A percentile compares a stretch with the other conserved stretches of the same genome.
These are phyloP conservation scores for Thalpophila matura DNA, from an alignment of 2,888 invertebrate genomes.

Conservation along the genomic window DNA sequence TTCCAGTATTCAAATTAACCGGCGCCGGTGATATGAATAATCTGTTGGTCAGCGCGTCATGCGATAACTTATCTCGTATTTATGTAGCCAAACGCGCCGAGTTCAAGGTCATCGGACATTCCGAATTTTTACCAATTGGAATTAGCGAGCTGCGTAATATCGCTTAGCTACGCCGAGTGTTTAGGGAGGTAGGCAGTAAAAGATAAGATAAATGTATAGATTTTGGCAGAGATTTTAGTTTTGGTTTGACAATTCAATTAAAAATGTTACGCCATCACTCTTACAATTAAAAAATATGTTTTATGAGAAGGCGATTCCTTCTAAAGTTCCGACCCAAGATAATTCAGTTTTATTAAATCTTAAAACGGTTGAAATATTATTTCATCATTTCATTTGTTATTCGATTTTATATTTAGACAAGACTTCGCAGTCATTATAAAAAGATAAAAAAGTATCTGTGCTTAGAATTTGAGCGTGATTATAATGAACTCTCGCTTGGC, in stretches of 20 bases:
- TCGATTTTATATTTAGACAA: background rate
- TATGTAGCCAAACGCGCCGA: constrained; percentile 53
- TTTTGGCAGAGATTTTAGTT: background rate
- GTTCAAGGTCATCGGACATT: constrained; percentile 57
- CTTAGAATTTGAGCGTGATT: no score
- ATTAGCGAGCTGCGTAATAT: no score
- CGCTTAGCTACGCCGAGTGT: no score
- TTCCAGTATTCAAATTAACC: constrained; percentile 23
- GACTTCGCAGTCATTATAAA: no score
- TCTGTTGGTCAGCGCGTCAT: constrained; percentile 52
- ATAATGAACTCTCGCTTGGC: no score
- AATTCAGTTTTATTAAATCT: background rate
- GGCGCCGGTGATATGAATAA: constrained; percentile 46
- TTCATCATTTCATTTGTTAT: background rate
- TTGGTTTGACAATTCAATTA: constrained; percentile 15
- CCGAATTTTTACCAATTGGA: constrained; percentile 46
- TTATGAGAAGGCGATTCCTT: no score
- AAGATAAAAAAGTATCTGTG: no score
- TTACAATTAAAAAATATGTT: no score
- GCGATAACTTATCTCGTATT: constrained; percentile 59
- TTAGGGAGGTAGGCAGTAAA: no score
- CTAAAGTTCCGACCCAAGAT: constrained; percentile 1
- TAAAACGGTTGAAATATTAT: constrained; percentile 1
- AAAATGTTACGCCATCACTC: constrained; percentile 2
- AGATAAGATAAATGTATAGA: no score